Evolutionary conservation across 2,888 invertebrate genomes (phyloP).

Genomic region (Agrotis puta): DNA sequence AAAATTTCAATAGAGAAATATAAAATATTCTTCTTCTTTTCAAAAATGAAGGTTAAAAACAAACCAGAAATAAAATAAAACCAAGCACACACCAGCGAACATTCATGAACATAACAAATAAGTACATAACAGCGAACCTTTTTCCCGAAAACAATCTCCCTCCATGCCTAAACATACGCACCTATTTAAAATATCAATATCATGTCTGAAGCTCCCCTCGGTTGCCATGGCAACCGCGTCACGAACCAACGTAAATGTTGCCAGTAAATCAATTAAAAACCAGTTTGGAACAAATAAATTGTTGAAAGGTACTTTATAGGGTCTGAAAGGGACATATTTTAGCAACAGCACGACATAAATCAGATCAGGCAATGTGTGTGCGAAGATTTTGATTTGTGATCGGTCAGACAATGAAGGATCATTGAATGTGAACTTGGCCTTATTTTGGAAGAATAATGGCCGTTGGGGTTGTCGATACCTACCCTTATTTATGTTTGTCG

Average conservation of each 20-base stretch:
- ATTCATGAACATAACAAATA: slow-evolving; percentile 4
- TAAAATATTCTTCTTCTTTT: too few species aligned
- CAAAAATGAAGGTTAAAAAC: neutral
- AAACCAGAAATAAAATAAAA: neutral
- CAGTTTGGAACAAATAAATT: slow-evolving; percentile 58
- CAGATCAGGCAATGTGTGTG: slow-evolving; percentile 69
- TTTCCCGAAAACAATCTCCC: slow-evolving; percentile 65
- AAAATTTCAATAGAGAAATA: too few species aligned
- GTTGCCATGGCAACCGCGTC: slow-evolving; percentile 78
- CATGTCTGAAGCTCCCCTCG: slow-evolving; percentile 76
- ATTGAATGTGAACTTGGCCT: slow-evolving; percentile 62
- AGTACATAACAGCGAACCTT: slow-evolving; percentile 24
- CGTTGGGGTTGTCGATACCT: slow-evolving; percentile 44
- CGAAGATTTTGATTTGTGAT: slow-evolving; percentile 80
- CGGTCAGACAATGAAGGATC: slow-evolving; percentile 53
- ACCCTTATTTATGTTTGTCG: slow-evolving; percentile 35
- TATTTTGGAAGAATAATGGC: slow-evolving; percentile 54
- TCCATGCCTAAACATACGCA: slow-evolving; percentile 59
- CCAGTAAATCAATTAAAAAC: slow-evolving; percentile 66
- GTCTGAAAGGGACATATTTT: slow-evolving; percentile 81
- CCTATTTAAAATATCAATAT: slow-evolving; percentile 75
- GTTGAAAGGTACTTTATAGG: slow-evolving; percentile 54
- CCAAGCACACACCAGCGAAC: neutral
- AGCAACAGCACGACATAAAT: slow-evolving; percentile 81
- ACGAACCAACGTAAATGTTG: slow-evolving; percentile 62